Evolutionary conservation across 2,888 invertebrate genomes (phyloP), one percentile per base, ranked within the genome.

Genomic region (Drosophila rubida): DNA sequence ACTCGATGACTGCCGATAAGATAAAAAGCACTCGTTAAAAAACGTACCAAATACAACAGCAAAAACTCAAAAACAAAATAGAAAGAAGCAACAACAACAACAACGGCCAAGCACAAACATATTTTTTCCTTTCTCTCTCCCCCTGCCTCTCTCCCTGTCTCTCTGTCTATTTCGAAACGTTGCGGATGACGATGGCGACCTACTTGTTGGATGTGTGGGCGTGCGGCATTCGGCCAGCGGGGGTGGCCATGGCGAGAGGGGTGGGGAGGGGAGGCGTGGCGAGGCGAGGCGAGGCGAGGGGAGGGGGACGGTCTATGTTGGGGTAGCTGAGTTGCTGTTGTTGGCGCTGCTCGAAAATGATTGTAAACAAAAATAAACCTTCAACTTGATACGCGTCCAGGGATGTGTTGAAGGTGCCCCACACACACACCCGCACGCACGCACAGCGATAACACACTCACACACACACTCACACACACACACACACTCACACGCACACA

Each of bases 301-400:
- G 42, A 25, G 11, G 11, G 14, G 27, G 3, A 2, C 6, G 5
- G 14, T 41, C 23, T 39, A 39, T 54, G 57, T 59, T 74, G 75
- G 49, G 62, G 68, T 63, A 59, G 61, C 42, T 37, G 35, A 57
- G 65, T 69, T 55, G 71, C 51, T 66, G 35, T 60, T 69, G 32
- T 19, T 64, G 46, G 19, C 54, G 35, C 42, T 80, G 80, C 67
- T 78, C 71, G 60, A 70, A 69, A 70, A 77, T 75, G 58, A 79
- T 75, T 79, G 89, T 89, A 90, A 90, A 89, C 89, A 89, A 89
- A 89, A 90, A 89, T 89, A 89, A 89, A 90, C 89, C 90, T 89
- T 89, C 88, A 89, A 89, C 90, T 90, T 89, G 89, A 88, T 90
- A 80, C 69, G 88, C 83, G 80, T 88, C 89, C 89, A 89, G 89